Base-by-base conservation (phyloP, 2,113 vertebrate genomes). In the Hemicordylus capensis region DNA sequence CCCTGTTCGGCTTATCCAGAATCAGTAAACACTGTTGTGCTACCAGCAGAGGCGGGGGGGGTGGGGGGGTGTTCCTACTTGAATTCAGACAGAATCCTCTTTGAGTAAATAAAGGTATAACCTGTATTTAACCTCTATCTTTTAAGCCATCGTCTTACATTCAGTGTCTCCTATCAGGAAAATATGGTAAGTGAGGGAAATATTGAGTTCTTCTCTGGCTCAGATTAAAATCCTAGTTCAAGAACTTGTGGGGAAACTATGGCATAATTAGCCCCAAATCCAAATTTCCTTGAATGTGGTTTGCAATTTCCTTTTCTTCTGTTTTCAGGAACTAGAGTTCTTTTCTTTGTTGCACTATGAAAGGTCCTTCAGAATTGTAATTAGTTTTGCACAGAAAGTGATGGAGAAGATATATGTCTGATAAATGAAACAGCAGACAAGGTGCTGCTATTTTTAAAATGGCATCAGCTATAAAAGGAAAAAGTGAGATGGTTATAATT, bases 391-490 rank as follows among this genome's bases (percentile, higher is more conserved):
- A 0, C 46, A 1, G 31, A 48, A 58, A 58, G 42, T 61, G 48
- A 0, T 51, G 74, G 84, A 1, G 31, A 20, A 90, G 78, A 89
- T 74, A 73, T 78, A 80, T 28, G 46, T 24, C 15, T 0, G 72
- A 83, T 78, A 70, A 31, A 61, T 78, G 84, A 72, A 92, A 64
- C 22, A 72, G 14, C 51, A n/a, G 80, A 51, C 83, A 73, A 80
- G 42, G 76, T 59, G 83, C 82, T 92, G 1, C 76, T 92, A 61
- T 92, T 90, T 92, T 89, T 89, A 73, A 89, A 91, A 91, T 28
- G 75, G 87, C 80, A 85, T 83, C 83, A 85, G 83, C 48, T 39
- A 42, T 83, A 88, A 83, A 76, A 54, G 24, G 74, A 75, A 88
- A 77, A n/a, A 1, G 11, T 42, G 22, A 2, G 85, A 69, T 85